Base-by-base conservation (phyloP, 2,113 vertebrate species). In the Caloenas nicobarica region DNA sequence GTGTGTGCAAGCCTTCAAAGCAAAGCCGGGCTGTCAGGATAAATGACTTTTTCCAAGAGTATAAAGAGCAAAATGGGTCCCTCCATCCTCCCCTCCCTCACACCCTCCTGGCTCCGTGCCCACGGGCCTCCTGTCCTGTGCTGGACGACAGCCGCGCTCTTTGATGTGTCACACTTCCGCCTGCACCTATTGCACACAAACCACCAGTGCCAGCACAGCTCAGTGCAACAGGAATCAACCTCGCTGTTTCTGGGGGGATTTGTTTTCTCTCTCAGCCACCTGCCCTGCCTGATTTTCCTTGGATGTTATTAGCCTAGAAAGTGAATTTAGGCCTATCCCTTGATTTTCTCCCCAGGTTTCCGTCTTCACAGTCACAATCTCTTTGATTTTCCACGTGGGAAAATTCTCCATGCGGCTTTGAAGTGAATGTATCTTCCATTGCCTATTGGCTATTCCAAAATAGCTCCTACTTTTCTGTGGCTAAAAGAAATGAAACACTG, bases 311-410 rank as follows among this genome's bases (percentile, higher is more conserved):
- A 73, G n/a, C 31, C 14, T 88, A 28, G 24, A 88, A 86, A 76
- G 31, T 73, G 50, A 62, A 77, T 91, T 89, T 65, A 70, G 9
- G 24, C 28, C 38, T 10, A 54, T 31, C 9, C n/a, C 76, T 81
- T 38, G 8, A 51, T 78, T 70, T 86, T 84, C 64, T 92, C 33
- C 28, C 34, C 26, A 34, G 29, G 15, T 40, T 88, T 81, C n/a
- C 36, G 33, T 1, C 44, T 73, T 38, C 1, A 0, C 13, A 16
- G 6, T 62, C 68, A 33, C 2, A 0, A 31, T 29, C 33, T 56
- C 57, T n/a, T 90, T 29, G 73, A 33, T 72, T 80, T 73, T 72
- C 13, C 8, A 3, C 18, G 26, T 3, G 13, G 34, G 26, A 9
- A 65, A 34, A 84, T 38, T 18, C 5, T 81, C 65, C 13, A 6